phyloP scores from a whole-genome alignment of 2,888 invertebrate species.

The Cephus nigrinus region DNA sequence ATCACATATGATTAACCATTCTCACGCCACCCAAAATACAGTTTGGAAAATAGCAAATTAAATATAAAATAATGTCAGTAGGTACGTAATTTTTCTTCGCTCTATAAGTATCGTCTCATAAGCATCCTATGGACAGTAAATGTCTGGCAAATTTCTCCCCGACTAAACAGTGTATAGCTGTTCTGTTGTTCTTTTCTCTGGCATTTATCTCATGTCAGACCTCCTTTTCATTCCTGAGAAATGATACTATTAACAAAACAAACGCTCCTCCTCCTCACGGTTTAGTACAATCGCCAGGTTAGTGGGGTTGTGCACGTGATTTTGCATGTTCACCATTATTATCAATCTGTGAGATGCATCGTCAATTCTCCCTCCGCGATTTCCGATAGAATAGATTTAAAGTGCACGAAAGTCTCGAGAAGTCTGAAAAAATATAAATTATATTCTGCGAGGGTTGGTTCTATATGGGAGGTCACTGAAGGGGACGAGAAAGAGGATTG shows the following conservation, averaged over 20 bases:
- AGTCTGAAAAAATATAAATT: background rate
- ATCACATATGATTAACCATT: background rate
- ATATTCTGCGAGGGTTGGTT: background rate
- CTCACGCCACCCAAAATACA: background rate
- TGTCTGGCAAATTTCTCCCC: background rate
- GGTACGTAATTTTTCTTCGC: too few relatives aligned
- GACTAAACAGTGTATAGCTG: background rate
- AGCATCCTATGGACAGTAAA: too few relatives aligned
- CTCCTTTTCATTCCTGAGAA: background rate
- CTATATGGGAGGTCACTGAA: background rate
- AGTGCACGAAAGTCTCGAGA: background rate
- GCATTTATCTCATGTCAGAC: too few relatives aligned
- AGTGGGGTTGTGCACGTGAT: background rate
- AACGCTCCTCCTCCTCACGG: too few relatives aligned
- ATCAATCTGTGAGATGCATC: background rate
- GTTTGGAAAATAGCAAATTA: background rate
- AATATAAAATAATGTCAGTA: background rate
- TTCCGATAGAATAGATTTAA: background rate
- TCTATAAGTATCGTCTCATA: too few relatives aligned
- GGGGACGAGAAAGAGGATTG: constrained; percentile 28
- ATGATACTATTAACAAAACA: background rate
- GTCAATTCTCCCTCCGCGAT: background rate
- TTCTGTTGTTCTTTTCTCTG: background rate
- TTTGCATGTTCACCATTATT: background rate
- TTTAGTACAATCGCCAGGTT: background rate